Evolutionary conservation across 2,113 vertebrate genomes (phyloP).

Genomic region (Pycnonotus jocosus): DNA sequence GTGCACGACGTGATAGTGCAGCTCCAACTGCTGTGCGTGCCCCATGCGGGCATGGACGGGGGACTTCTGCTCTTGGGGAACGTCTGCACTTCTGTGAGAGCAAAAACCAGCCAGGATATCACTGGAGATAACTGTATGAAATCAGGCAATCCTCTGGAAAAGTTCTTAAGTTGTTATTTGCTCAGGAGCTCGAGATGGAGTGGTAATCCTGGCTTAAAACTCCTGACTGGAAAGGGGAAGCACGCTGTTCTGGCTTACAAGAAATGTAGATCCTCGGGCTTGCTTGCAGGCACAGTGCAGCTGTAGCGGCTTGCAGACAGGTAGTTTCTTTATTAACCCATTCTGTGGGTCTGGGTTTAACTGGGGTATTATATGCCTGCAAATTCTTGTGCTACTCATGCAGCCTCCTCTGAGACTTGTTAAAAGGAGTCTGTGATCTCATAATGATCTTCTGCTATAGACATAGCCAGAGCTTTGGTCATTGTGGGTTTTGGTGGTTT

Average conservation of each 20-base stretch:
- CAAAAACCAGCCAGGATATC: not conserved
- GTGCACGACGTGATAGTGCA: accelerated
- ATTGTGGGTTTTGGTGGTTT: not conserved
- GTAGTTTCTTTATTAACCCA: not conserved
- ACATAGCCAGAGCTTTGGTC: not conserved
- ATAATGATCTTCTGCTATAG: not conserved
- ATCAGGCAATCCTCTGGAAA: not conserved
- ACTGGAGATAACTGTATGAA: not conserved
- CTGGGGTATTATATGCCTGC: not conserved
- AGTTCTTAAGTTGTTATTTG: not conserved
- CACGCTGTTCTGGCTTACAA: not conserved
- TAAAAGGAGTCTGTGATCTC: not conserved
- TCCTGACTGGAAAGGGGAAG: not conserved
- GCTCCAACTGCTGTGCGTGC: not conserved
- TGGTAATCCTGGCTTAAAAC: not conserved
- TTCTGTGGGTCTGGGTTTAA: not conserved
- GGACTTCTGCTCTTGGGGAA: not conserved
- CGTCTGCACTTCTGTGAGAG: not conserved
- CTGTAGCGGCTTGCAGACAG: not conserved
- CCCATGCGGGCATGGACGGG: accelerated
- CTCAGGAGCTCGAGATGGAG: not conserved
- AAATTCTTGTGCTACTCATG: not conserved
- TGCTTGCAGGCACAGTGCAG: not conserved
- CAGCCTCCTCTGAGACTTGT: not conserved
- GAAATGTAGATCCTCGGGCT: not conserved